Percentiles rank a stretch among this genome's conserved stretches.
Conservation (phyloP, 2,113 vertebrate species). For the Gambusia holbrooki region DNA sequence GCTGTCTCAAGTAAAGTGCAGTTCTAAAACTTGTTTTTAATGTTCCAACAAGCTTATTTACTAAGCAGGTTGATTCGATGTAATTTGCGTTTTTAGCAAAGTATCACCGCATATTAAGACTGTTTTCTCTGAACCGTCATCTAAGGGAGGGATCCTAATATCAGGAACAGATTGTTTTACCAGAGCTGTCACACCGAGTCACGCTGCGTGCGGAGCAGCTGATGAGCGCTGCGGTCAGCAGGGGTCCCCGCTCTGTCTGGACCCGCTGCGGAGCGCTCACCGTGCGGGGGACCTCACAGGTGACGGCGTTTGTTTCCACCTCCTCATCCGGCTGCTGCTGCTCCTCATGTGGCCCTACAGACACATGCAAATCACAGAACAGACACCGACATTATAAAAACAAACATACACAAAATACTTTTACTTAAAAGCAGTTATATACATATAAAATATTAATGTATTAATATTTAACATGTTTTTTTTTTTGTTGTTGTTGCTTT, state of each 20-base stretch:
- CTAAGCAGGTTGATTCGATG: neutral
- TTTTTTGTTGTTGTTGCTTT: too few relatives aligned
- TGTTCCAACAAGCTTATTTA: neutral
- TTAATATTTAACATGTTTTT: too few relatives aligned
- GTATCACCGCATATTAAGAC: neutral
- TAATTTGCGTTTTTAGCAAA: neutral
- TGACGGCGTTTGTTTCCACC: conserved; percentile 36
- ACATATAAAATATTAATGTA: too few relatives aligned
- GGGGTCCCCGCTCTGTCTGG: conserved; percentile 26
- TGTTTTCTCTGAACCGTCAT: neutral
- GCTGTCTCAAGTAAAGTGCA: neutral
- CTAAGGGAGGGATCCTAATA: neutral
- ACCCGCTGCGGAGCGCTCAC: neutral
- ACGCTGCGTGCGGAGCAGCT: neutral
- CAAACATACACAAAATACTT: neutral
- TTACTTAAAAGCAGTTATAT: too few relatives aligned
- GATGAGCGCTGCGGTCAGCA: conserved; percentile 7
- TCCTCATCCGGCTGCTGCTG: neutral
- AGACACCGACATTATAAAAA: conserved; percentile 14
- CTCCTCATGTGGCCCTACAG: conserved; percentile 10
- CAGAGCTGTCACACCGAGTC: neutral
- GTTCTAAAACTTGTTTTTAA: neutral
- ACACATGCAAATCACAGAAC: conserved; percentile 55
- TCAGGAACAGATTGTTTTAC: neutral
- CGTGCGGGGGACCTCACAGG: conserved; percentile 21